Evolutionary conservation across 1,140 invertebrate species (phyloP), one percentile per base, ranked within the genome.

Genomic region (Magallana gigas): DNA sequence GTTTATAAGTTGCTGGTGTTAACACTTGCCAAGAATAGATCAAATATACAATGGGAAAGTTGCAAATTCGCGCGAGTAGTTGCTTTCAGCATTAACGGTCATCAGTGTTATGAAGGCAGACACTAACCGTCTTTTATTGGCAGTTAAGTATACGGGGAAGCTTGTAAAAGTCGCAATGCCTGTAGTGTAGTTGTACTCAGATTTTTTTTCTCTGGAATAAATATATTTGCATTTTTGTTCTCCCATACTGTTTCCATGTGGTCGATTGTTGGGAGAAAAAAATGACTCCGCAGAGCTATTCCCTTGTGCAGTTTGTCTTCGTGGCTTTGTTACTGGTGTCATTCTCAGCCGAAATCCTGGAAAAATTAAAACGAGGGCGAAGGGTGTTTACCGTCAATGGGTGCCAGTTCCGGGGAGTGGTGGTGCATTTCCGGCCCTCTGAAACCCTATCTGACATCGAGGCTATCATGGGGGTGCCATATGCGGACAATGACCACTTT

Each of bases 11-110:
- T 76, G 68, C 36, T 76, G 36, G 68, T 12, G 68, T 76, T 76
- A 76, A 36, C 68, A 76, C 68, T 76, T 29, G 68, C 68, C 36
- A 76, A 76, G 68, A 76, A 76, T 76, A 76, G 68, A 76, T 76
- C 23, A 76, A 76, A 18, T 36, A 9, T 76, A 76, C 68, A 76
- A 76, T 76, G 68, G 68, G 23, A 76, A 76, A 76, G 68, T 76
- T 36, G 23, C 68, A 29, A 76, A 76, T 76, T 76, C 29, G 68
- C 36, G 68, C 23, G 68, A 62, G 14, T 62, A 12, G 68, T 76
- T 8, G 12, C 36, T 18, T 29, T 29, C 12, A 29, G 23, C 68
- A 76, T 76, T 76, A 76, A 29, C 68, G 23, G 68, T 9, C 68
- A 76, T 76, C 68, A 76, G 7, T 4, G 2, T 5, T 76, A 76